phyloP scores from a whole-genome alignment of 2,888 invertebrate genomes.

The Bruchidius siliquastri region DNA sequence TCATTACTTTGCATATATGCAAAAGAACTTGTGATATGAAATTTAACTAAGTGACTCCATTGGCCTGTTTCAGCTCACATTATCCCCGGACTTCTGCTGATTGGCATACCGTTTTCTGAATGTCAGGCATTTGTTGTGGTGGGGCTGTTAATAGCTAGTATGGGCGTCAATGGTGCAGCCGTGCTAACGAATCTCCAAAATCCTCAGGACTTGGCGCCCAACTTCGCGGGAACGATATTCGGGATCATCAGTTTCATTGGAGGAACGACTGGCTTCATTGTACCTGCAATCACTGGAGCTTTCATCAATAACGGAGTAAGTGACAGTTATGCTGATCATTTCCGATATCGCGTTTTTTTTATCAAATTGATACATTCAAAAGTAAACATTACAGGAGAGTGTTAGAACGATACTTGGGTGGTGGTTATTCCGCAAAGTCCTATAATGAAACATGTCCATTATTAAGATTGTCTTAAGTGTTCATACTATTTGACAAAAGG shows the following conservation, averaged over 20 bases:
- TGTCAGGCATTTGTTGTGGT: conserved; percentile 26
- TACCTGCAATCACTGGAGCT: conserved; percentile 27
- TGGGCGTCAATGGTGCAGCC: conserved; percentile 33
- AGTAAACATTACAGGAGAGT: too few relatives aligned
- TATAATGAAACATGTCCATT: too few relatives aligned
- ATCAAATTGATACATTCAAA: too few relatives aligned
- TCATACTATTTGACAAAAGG: too few relatives aligned
- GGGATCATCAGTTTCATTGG: conserved; percentile 34
- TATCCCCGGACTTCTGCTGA: conserved; percentile 50
- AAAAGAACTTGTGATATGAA: too few relatives aligned
- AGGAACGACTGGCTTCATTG: conserved; percentile 32
- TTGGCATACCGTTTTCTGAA: conserved; percentile 24
- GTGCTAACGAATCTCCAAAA: conserved; percentile 32
- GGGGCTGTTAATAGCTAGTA: conserved; percentile 27
- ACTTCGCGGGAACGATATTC: conserved; percentile 33
- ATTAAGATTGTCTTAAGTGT: too few relatives aligned
- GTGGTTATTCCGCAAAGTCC: too few relatives aligned
- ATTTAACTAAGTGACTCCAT: conserved; percentile 1
- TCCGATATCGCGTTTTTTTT: too few relatives aligned
- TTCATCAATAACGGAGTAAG: conserved; percentile 26
- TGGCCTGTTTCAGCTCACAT: conserved; percentile 49
- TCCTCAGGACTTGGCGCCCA: conserved; percentile 35
- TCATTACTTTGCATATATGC: too few relatives aligned
- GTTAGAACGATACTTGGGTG: too few relatives aligned
- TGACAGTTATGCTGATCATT: too few relatives aligned